phyloP scores from a whole-genome alignment of 2,888 invertebrate species.

The Melanostoma mellinum region DNA sequence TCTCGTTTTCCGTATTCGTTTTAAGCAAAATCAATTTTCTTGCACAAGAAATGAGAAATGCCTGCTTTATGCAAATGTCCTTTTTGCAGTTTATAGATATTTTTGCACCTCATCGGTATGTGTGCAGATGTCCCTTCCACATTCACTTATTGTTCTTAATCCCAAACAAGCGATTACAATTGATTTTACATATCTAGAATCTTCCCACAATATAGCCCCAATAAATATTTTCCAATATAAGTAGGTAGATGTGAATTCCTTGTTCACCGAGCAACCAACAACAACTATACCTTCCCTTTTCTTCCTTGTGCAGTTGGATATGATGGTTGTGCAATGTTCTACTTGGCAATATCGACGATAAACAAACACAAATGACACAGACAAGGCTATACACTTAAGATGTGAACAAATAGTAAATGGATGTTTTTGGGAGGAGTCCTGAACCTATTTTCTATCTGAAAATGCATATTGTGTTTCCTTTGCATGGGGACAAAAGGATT shows the following conservation, averaged over 20 bases:
- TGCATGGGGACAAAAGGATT: slow-evolving; percentile 59
- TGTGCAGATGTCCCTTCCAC: not conserved
- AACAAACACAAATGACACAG: slow-evolving; percentile 49
- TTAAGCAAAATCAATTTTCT: too few species aligned
- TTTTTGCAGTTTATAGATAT: slow-evolving; percentile 49
- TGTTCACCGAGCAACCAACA: not conserved
- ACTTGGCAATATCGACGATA: slow-evolving; percentile 57
- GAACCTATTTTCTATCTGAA: slow-evolving; percentile 14
- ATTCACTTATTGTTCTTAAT: slow-evolving; percentile 37
- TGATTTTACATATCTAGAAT: slow-evolving; percentile 62
- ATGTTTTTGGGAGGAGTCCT: slow-evolving; percentile 54
- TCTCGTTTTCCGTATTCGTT: too few species aligned
- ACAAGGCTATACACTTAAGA: slow-evolving; percentile 42
- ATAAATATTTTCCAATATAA: slow-evolving; percentile 30
- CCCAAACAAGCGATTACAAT: slow-evolving; percentile 66
- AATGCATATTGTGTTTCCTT: slow-evolving; percentile 34
- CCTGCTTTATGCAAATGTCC: slow-evolving; percentile 9
- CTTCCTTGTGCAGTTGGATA: not conserved
- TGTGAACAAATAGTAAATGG: slow-evolving; percentile 67
- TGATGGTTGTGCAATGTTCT: not conserved
- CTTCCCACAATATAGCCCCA: slow-evolving; percentile 44
- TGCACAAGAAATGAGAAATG: too few species aligned
- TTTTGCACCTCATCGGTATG: slow-evolving; percentile 50
- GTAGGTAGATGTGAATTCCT: not conserved
- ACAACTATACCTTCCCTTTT: not conserved